A percentile compares a stretch with the other conserved stretches of the same genome.
Evolutionary conservation across 2,797 vertebrate species (phyloP).

Genomic region (Dermochelys coriacea): DNA sequence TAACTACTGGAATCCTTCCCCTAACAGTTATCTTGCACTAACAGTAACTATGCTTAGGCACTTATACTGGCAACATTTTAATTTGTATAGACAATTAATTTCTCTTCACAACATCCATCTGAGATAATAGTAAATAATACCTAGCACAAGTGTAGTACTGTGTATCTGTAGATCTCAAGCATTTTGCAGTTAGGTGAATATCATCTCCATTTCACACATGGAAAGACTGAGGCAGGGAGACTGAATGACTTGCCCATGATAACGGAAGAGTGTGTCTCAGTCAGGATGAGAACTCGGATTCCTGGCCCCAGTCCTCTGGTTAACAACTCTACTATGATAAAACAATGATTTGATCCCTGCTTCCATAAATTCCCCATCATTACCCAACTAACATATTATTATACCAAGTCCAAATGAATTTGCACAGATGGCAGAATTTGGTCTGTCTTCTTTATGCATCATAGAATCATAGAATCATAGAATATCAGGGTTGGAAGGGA

Average conservation of each 20-base stretch:
- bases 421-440: not conserved
- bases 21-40: not conserved
- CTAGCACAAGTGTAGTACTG: not conserved
- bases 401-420: not conserved
- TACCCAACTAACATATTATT: not conserved
- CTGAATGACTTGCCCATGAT: not conserved
- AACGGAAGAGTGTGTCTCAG: rapidly evolving
- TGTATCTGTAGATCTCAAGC: not conserved
- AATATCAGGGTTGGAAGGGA: no score
- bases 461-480: no score
- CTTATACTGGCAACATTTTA: not conserved
- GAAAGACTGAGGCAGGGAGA: not conserved
- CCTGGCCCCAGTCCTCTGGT: not conserved
- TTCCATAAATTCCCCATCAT: not conserved
- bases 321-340: not conserved
- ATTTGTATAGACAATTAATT: not conserved
- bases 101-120: not conserved
- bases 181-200: not conserved
- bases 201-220: rapidly evolving
- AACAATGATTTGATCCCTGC: not conserved
- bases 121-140: not conserved
- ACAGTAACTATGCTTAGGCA: not conserved
- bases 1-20: not conserved
- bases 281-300: not conserved
- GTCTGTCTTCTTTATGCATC: not conserved